Evolutionary conservation across 2,113 vertebrate species (phyloP).

Genomic region (Anolis sagrei): DNA sequence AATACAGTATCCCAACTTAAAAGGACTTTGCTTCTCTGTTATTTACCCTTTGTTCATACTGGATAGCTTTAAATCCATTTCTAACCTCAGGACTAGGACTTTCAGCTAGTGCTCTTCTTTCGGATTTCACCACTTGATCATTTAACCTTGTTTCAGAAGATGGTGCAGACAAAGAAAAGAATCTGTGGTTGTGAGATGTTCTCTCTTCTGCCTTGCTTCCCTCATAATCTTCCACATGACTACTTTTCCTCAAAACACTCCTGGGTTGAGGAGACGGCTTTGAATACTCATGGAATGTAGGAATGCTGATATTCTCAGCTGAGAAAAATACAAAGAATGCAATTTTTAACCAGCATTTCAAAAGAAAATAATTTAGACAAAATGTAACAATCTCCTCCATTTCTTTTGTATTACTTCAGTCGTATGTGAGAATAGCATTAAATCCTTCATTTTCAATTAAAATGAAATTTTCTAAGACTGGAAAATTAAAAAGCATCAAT

Average conservation of each 20-base stretch:
- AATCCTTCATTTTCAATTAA: neutral
- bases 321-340: conserved; percentile 32
- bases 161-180: conserved; percentile 60
- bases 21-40: neutral
- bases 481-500: neutral
- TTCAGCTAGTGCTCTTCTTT: conserved; percentile 48
- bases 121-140: conserved; percentile 44
- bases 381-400: neutral
- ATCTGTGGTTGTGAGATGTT: conserved; percentile 47
- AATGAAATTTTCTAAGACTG: neutral
- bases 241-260: conserved; percentile 63
- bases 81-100: conserved; percentile 69
- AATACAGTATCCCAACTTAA: neutral
- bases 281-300: conserved; percentile 62
- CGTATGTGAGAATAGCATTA: neutral
- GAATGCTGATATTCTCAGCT: conserved; percentile 53
- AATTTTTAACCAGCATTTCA: conserved; percentile 5
- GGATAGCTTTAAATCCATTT: neutral
- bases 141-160: conserved; percentile 55
- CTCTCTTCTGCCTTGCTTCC: conserved; percentile 53
- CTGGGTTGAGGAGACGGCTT: conserved; percentile 82
- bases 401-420: neutral
- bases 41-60: neutral
- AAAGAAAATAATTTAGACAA: neutral
- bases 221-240: conserved; percentile 56